Conservation (phyloP, 92 coral and sea anemone species). For the Phenganax marumi region DNA sequence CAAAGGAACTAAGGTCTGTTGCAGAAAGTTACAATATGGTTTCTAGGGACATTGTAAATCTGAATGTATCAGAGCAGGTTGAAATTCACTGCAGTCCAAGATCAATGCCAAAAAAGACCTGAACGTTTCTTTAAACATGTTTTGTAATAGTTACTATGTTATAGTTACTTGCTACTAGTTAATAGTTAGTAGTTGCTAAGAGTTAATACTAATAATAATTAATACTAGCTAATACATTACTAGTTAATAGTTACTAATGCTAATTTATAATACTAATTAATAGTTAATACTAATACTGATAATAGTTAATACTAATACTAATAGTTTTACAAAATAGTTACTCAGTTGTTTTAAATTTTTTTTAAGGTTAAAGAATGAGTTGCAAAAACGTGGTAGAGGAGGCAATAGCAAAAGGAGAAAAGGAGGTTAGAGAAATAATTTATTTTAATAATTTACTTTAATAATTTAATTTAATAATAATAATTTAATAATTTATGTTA, state of each 20-base stretch:
- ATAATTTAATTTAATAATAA: not conserved
- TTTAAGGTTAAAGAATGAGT: conserved; percentile 33
- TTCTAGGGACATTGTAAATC: not conserved
- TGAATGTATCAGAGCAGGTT: not conserved
- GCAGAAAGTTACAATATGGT: not conserved
- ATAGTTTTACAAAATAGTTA: not conserved
- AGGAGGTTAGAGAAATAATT: not conserved
- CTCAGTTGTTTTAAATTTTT: not conserved
- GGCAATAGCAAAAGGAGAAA: conserved; percentile 50
- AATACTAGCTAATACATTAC: too few relatives aligned
- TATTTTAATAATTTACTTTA: not conserved
- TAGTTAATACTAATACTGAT: not conserved
- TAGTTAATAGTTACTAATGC: too few relatives aligned
- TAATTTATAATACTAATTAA: too few relatives aligned
- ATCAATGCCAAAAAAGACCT: too few relatives aligned
- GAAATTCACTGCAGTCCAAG: too few relatives aligned
- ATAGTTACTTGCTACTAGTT: too few relatives aligned
- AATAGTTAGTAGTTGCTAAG: too few relatives aligned
- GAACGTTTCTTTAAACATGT: too few relatives aligned
- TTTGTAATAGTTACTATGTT: too few relatives aligned
- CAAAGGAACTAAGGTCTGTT: not conserved
- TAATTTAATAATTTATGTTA: too few relatives aligned
- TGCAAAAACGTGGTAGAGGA: conserved; percentile 54
- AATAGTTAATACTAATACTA: not conserved
- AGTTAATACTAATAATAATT: too few relatives aligned